Evolutionary conservation across 2,113 vertebrate genomes (phyloP).

Genomic region (Rhinoptilus africanus): DNA sequence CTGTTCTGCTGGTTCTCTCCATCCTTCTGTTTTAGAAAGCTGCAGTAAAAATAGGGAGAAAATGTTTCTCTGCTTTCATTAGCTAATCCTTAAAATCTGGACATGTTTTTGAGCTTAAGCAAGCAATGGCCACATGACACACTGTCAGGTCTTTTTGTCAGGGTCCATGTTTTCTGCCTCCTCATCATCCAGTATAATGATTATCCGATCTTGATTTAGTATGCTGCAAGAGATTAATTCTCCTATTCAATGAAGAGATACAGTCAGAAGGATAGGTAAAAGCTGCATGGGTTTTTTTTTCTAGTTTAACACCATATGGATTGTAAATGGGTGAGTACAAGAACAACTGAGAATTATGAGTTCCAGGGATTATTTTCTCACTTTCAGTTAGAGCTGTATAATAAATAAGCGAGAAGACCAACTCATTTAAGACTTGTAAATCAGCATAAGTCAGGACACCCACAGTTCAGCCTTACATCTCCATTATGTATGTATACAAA

Average conservation of each 20-base stretch:
- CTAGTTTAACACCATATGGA: neutral
- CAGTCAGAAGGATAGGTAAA: neutral
- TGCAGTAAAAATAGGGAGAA: neutral
- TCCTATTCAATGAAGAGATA: neutral
- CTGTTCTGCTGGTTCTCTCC: neutral
- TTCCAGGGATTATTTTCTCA: neutral
- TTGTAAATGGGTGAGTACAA: neutral
- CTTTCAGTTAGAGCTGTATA: neutral
- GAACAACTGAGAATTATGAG: neutral
- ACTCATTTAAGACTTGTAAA: neutral
- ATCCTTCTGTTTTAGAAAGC: neutral
- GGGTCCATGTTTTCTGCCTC: neutral
- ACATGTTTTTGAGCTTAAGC: neutral
- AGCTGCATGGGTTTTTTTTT: neutral
- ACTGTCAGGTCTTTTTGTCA: neutral
- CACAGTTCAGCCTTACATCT: neutral
- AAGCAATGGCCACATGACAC: neutral
- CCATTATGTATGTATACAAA: neutral
- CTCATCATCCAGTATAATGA: accelerated
- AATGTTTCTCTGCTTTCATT: neutral
- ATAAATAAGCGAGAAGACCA: neutral
- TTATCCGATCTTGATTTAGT: neutral
- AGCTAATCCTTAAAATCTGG: neutral
- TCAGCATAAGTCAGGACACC: neutral
- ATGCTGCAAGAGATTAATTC: neutral